These are phyloP conservation scores for Caenorhabditis remanei DNA, from an alignment of 1,140 invertebrate genomes.

Conservation along the genomic window DNA sequence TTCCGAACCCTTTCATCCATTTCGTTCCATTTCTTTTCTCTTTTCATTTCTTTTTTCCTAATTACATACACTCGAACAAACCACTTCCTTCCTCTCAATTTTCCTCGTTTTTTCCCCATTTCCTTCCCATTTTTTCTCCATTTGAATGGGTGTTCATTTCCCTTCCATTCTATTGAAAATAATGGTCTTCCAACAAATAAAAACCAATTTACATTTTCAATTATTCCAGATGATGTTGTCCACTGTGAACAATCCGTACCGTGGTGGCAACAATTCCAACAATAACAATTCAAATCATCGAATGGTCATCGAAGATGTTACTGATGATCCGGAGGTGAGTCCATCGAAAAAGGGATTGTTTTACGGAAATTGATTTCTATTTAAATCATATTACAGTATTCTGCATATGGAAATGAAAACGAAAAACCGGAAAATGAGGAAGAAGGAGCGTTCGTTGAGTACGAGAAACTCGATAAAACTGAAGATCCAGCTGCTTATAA, in stretches of 20 bases:
- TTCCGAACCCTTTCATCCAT: too few species aligned
- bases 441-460: slow-evolving; percentile 46
- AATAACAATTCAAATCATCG: slow-evolving; percentile 39
- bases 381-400: neutral
- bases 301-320: slow-evolving; percentile 50
- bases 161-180: neutral
- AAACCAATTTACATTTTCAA: neutral
- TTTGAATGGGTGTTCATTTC: slow-evolving; percentile 3
- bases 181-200: neutral
- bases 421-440: slow-evolving; percentile 38
- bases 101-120: neutral
- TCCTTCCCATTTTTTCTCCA: neutral
- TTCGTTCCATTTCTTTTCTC: too few species aligned
- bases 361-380: neutral
- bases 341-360: neutral
- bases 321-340: slow-evolving; percentile 44
- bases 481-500: slow-evolving; percentile 33
- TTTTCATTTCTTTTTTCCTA: neutral
- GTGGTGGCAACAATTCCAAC: slow-evolving; percentile 38
- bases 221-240: slow-evolving; percentile 51
- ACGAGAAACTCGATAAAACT: slow-evolving; percentile 35
- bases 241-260: slow-evolving; percentile 49
- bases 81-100: neutral
- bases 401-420: slow-evolving; percentile 31
- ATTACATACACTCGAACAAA: slow-evolving; percentile 37